Evolutionary conservation across 2,113 vertebrate species (phyloP), one percentile per base, ranked within the genome.

Genomic region (Saccopteryx bilineata): DNA sequence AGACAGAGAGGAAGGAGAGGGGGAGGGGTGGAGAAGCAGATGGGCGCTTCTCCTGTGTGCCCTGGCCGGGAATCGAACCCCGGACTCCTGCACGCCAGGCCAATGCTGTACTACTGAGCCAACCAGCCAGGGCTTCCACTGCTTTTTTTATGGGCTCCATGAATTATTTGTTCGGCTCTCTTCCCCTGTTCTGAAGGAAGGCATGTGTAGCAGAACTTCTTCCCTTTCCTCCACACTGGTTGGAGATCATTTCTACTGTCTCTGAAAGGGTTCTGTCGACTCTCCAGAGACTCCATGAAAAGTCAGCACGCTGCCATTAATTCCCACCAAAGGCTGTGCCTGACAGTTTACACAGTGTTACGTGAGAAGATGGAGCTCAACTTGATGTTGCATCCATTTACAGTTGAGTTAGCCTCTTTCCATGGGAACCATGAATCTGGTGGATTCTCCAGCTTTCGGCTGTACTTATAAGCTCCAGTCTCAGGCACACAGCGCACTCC

Each of bases 301-400:
- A 72, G 50, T 61, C 24, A 60, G 80, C 75, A 26, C 0, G 10
- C 75, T 89, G 58, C 71, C n/a, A 19, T 87, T 31, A 63, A 71
- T 84, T 87, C 50, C 91, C 71, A 31, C 39, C 9, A 58, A 78
- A 90, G 87, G 56, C 63, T 0, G 7, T 5, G 66, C 23, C 88
- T 82, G 85, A 66, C 50, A 18, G 72, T 19, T 23, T 71, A 39
- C 68, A 68, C 9, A 1, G 52, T 28, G 15, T 68, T 75, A 23
- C 2, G 23, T 54, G 68, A 83, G 82, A 87, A 78, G 52, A 18
- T 4, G 23, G 69, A 26, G 31, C 28, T 90, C 86, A 9, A 0
- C 54, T 26, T 86, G 79, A 31, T 61, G 56, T 13, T 46, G 50
- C 78, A 75, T 95, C 92, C 39, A 33, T 61, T 87, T 95, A 71